Base-by-base conservation (phyloP, 2,888 invertebrate genomes). In the Melieria crassipennis region DNA sequence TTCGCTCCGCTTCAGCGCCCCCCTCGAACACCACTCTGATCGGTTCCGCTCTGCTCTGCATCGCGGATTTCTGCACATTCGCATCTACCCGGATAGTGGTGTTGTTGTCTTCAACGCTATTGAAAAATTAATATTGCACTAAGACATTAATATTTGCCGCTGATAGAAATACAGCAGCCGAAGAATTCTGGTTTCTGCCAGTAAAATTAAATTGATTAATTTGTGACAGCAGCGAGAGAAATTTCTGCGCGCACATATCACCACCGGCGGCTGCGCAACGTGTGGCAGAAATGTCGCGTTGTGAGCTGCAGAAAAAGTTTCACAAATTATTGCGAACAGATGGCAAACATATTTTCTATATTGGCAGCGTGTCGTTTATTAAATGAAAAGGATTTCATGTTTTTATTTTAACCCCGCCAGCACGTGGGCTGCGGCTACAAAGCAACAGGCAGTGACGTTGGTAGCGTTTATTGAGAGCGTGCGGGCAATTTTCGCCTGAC, bases 111-210 rank as follows among this genome's bases (percentile, higher is more conserved):
- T 52, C 13, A 52, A 4, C 52, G 6, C 13, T 52, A 7, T 52
- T 7, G 52, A 52, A 52, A 50, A 52, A 52, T n/a, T 52, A 52
- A n/a, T 52, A n/a, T 52, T 13, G 52, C 52, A 52, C 11, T n/a
- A n/a, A n/a, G 13, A 52, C 13, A 52, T 52, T n/a, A 5, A 3
- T 50, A 50, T 50, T 30, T 30, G 30, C 30, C 30, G 52, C 11
- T 0, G 13, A 52, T 4, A 52, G 13, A 52, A 52, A 52, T n/a
- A 52, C 5, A 52, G 10, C 13, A 52, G 5, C 5, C 52, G 10
- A 52, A 13, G 13, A 7, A 52, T 52, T 52, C 11, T 2, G 9
- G 3, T 50, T 50, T 50, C 11, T 50, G 52, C 52, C 11, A 52
- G 6, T 52, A n/a, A 52, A 52, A 52, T 52, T 11, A 52, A 52